Conservation (phyloP, 1,140 invertebrate genomes). For the Venturia canescens region DNA sequence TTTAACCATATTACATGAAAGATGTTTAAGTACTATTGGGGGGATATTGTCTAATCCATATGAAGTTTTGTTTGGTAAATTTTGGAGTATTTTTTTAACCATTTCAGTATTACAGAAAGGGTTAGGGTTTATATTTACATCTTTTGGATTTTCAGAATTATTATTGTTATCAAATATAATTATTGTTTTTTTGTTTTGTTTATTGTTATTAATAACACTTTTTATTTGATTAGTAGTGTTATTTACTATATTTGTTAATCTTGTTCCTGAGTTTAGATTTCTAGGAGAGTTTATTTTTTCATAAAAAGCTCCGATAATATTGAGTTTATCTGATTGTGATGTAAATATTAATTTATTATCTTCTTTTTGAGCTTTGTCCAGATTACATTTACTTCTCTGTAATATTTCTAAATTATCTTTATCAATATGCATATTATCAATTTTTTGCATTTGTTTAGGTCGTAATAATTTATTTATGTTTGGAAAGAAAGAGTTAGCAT, state of each 20-base stretch:
- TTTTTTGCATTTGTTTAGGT: constrained; percentile 14
- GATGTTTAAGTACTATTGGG: not conserved
- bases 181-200: not conserved
- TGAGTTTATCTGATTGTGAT: constrained; percentile 10
- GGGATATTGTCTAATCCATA: not conserved
- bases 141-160: not conserved
- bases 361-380: not conserved
- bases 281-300: constrained; percentile 30
- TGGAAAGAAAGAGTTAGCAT: constrained; percentile 48
- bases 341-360: constrained; percentile 37
- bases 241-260: constrained; percentile 12
- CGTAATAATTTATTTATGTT: constrained; percentile 50
- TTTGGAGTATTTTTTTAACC: not conserved
- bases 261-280: not conserved
- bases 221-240: not conserved
- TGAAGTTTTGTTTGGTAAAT: not conserved
- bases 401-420: constrained; percentile 18
- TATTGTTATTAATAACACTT: not conserved
- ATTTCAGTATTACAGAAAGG: not conserved
- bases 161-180: not conserved
- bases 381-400: not conserved
- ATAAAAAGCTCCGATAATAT: constrained; percentile 30
- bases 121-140: not conserved
- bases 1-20: not conserved
- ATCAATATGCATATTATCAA: constrained; percentile 32